Percentiles rank a stretch among this genome's conserved stretches.
Conservation (phyloP, 2,888 invertebrate genomes). For the Sphaeridia pumilis region DNA sequence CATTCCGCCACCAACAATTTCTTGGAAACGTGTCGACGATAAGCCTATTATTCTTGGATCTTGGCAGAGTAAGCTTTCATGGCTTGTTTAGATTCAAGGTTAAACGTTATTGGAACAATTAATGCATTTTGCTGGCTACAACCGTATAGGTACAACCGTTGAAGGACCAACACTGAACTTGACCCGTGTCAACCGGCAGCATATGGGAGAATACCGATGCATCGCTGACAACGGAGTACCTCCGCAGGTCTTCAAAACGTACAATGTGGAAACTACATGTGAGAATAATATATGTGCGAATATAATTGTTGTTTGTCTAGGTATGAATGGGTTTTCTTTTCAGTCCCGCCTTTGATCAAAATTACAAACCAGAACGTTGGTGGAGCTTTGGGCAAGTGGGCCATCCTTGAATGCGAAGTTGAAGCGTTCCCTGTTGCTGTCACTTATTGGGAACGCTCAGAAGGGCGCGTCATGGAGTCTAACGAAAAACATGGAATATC, state of each 20-base stretch:
- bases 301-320: conserved; percentile 2
- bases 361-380: conserved; percentile 65
- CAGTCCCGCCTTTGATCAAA: conserved; percentile 73
- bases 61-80: conserved; percentile 48
- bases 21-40: conserved; percentile 60
- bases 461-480: conserved; percentile 59
- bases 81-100: neutral
- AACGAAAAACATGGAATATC: conserved; percentile 53
- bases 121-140: neutral
- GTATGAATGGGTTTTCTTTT: conserved; percentile 4
- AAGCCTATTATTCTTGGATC: conserved; percentile 51
- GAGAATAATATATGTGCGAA: conserved; percentile 42
- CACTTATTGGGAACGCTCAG: conserved; percentile 69
- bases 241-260: conserved; percentile 66
- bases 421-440: conserved; percentile 80
- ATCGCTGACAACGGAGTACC: conserved; percentile 76
- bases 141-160: conserved; percentile 52
- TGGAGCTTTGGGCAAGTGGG: conserved; percentile 56
- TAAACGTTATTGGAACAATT: neutral
- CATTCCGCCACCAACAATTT: conserved; percentile 60
- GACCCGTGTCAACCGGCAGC: conserved; percentile 57
- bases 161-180: conserved; percentile 67
- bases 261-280: conserved; percentile 82
- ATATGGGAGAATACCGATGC: conserved; percentile 65
- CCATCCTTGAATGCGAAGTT: conserved; percentile 56